These are phyloP conservation scores for Zygothrica quintamaculata DNA, from an alignment of 2,888 invertebrate species.

Conservation along the genomic window DNA sequence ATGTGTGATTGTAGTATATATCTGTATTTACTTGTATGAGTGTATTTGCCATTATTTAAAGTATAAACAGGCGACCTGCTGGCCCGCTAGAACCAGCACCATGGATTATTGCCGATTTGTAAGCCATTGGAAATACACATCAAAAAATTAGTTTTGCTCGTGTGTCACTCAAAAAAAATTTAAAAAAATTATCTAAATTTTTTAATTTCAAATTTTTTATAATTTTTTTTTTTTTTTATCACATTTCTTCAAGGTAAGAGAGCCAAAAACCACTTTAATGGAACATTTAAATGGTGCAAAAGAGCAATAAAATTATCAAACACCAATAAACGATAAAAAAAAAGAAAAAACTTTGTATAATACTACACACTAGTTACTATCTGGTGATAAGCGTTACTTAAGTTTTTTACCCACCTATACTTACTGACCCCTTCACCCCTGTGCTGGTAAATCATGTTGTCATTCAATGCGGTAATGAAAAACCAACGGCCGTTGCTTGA, in stretches of 20 bases:
- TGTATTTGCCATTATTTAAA: constrained; percentile 29
- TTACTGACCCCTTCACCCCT: not conserved
- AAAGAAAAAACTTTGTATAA: constrained; percentile 6
- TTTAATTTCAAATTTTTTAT: constrained; percentile 31
- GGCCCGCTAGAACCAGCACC: constrained; percentile 13
- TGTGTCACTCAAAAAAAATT: too few species aligned
- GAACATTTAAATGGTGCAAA: constrained; percentile 57
- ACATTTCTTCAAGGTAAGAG: constrained; percentile 69
- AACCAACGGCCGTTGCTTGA: constrained; percentile 38
- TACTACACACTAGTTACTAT: constrained; percentile 6
- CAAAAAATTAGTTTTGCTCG: constrained; percentile 24
- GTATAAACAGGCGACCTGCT: constrained; percentile 26
- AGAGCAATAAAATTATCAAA: constrained; percentile 32
- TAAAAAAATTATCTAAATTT: constrained; percentile 49
- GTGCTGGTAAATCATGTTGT: constrained; percentile 46
- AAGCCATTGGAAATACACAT: constrained; percentile 35
- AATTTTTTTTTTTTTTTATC: constrained; percentile 30
- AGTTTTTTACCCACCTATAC: constrained; percentile 16
- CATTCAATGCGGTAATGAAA: constrained; percentile 37
- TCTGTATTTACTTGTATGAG: too few species aligned
- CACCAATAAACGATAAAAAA: constrained; percentile 23
- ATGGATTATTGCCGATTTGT: constrained; percentile 42
- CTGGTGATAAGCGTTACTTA: constrained; percentile 50
- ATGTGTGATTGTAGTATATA: constrained; percentile 2
- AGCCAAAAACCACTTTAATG: constrained; percentile 41